Conservation (phyloP, 2,888 invertebrate species). For the Zonitis immaculata region DNA sequence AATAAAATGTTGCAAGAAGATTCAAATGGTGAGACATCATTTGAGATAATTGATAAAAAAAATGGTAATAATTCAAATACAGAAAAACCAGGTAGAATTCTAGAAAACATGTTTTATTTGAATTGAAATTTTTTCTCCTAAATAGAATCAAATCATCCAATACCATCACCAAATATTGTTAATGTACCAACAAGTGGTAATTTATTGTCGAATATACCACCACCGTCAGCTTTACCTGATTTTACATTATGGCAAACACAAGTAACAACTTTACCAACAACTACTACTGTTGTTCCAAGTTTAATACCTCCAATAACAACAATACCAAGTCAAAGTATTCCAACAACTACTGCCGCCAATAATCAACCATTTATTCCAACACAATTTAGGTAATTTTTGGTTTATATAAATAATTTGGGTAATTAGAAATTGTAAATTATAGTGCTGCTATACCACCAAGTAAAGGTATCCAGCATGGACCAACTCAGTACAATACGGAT, state of each 20-base stretch:
- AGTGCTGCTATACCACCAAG: slow-evolving; percentile 47
- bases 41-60: slow-evolving; percentile 49
- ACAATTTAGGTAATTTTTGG: slow-evolving; percentile 40
- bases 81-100: slow-evolving; percentile 34
- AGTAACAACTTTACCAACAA: slow-evolving; percentile 20
- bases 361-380: slow-evolving; percentile 42
- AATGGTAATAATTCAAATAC: slow-evolving; percentile 29
- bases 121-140: no score
- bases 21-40: slow-evolving; percentile 47
- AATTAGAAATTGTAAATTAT: slow-evolving; percentile 15
- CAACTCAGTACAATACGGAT: slow-evolving; percentile 9
- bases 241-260: slow-evolving; percentile 52
- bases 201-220: slow-evolving; percentile 63
- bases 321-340: not conserved
- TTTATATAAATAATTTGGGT: not conserved
- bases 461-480: slow-evolving; percentile 39
- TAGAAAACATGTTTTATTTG: not conserved
- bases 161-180: slow-evolving; percentile 48
- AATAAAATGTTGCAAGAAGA: slow-evolving; percentile 41
- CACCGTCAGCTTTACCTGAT: slow-evolving; percentile 63
- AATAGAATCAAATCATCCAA: slow-evolving; percentile 23
- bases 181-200: slow-evolving; percentile 52
- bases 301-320: slow-evolving; percentile 11
- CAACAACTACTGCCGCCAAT: slow-evolving; percentile 9
- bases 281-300: slow-evolving; percentile 22